phyloP scores from a whole-genome alignment of 2,888 invertebrate species.

The Folsomia manolachei region DNA sequence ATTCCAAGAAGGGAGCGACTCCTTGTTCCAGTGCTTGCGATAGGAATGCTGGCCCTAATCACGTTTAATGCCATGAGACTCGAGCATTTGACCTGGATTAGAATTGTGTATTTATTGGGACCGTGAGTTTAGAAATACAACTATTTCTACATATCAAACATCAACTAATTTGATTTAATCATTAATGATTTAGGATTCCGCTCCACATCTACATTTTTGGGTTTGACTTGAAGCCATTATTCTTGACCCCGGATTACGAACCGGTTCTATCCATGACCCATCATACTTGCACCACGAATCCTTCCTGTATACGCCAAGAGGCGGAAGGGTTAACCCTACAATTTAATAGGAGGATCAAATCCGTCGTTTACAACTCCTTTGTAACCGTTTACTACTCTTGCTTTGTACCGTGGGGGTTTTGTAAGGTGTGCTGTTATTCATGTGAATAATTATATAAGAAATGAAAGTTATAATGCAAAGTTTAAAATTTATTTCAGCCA shows the following conservation, averaged over 20 bases:
- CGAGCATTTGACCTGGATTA: not conserved
- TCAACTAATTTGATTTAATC: not conserved
- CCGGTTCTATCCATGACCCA: slow-evolving; percentile 28
- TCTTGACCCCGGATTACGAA: slow-evolving; percentile 18
- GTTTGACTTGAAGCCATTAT: slow-evolving; percentile 28
- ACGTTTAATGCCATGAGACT: not conserved
- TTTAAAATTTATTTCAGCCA: slow-evolving; percentile 53
- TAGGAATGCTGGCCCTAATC: not conserved
- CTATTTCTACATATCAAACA: not conserved
- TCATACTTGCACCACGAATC: slow-evolving; percentile 45
- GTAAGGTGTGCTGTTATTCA: too few species aligned
- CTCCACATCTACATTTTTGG: slow-evolving; percentile 46
- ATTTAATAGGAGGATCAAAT: slow-evolving; percentile 84
- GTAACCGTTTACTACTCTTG: slow-evolving; percentile 83
- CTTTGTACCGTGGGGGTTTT: slow-evolving; percentile 84
- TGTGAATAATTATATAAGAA: too few species aligned
- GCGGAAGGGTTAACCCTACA: slow-evolving; percentile 79
- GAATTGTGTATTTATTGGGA: slow-evolving; percentile 43
- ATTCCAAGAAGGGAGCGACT: not conserved
- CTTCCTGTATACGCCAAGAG: slow-evolving; percentile 61
- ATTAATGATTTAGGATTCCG: slow-evolving; percentile 24
- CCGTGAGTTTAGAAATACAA: slow-evolving; percentile 39
- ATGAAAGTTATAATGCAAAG: slow-evolving; percentile 13
- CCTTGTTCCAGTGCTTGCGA: not conserved
- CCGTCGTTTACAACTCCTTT: slow-evolving; percentile 79